Evolutionary conservation across 2,113 vertebrate genomes (phyloP), one percentile per base, ranked within the genome.

Genomic region (Pelecanus crispus): DNA sequence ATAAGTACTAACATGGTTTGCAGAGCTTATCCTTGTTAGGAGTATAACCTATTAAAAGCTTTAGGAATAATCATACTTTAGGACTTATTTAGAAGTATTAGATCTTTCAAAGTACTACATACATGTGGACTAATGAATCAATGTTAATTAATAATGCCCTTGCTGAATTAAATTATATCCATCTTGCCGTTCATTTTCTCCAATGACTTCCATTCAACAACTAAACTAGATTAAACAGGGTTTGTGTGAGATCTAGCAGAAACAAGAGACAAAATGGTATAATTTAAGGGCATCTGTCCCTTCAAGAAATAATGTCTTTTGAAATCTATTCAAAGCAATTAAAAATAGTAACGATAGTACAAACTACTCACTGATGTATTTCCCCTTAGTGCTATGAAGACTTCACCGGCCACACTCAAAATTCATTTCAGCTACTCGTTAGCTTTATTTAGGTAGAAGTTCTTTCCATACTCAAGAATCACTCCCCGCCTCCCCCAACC

Each of bases 41-140:
- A 73, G 38, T 59, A 74, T 36, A 90, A 94, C 12, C 77, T 66
- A 72, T 94, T 92, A 94, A 90, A 94, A 91, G 68, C 74, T 92
- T 94, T 87, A 94, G 65, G 42, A 86, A 78, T 91, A 81, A 91
- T 84, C 47, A 86, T 68, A 78, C 71, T 77, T 94, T 56, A 90
- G 56, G 58, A 81, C 2, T 3, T 17, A 93, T 71, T 92, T 81
- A 78, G 65, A 88, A 82, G 80, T 59, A 83, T 78, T 92, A 89
- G 32, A 71, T 31, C 28, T 68, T 91, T 83, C 52, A 72, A 84
- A 90, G 31, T 70, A 84, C 49, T 81, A 71, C 8, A 61, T 28
- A 53, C 31, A 55, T 36, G 40, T 42, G 32, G 65, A 79, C 52
- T 87, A 94, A 79, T 15, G 6, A 81, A 88, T 71, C 28, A 45